Base-by-base conservation (phyloP, 2,888 invertebrate species). In the Aphidius colemani region DNA sequence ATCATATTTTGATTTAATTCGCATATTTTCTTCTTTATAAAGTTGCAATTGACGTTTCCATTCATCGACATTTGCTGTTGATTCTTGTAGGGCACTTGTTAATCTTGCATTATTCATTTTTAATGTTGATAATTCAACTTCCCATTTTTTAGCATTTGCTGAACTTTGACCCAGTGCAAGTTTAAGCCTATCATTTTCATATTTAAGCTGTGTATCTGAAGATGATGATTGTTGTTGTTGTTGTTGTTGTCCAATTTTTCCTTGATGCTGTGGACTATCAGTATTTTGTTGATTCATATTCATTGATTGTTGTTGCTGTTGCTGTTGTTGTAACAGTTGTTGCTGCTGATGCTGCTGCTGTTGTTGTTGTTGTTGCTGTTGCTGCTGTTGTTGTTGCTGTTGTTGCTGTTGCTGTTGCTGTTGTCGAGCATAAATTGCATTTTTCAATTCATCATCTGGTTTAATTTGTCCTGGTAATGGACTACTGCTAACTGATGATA, bases 91-190 rank as follows among this genome's bases (percentile, higher is more conserved):
- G 13, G 98, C 97, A 74, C 95, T 95, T 7, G 98, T 98, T 77
- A 98, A 86, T 70, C 97, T 89, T 45, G 94, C 90, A 83, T 98
- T 98, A 85, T 97, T 98, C 79, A 94, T 96, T 85, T 98, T 98
- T 71, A 98, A 85, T 1, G 96, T 97, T 56, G 95, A 92, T 72
- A 98, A 85, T 84, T 98, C 98, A 50, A 97, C 92, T 86, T 98
- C 98, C 98, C 98, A 98, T 83, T 98, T 97, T 85, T 97, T 98
- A 8, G 97, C 97, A 85, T 98, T 98, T 49, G 96, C 94, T 57
- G 97, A 98, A 83, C 98, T 98, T 84, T 98, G 97, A 61, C 94
- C 94, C 70, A 98, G 85, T 18, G 98, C 98, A 70, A 96, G 88
- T 85, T 98, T 97, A 72, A 98, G 88, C 71, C 96, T 88, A 81